These are phyloP conservation scores for Tuberolachnus salignus DNA, from an alignment of 2,888 invertebrate species.

Conservation along the genomic window DNA sequence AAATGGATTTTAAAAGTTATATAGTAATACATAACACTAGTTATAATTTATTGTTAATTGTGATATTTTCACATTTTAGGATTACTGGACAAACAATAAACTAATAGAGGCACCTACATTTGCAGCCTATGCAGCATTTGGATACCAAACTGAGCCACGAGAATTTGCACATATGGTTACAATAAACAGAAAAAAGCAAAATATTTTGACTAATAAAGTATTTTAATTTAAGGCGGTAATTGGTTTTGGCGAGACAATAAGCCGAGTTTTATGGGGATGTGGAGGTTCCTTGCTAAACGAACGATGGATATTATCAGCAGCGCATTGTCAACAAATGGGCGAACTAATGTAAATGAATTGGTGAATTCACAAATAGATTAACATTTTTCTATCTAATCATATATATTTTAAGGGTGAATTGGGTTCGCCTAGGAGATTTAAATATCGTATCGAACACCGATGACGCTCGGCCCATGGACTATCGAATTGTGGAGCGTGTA, in stretches of 20 bases:
- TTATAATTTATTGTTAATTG: no score
- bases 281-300: constrained; percentile 64
- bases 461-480: constrained; percentile 66
- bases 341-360: background rate
- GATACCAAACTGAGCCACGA: background rate
- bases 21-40: no score
- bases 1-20: no score
- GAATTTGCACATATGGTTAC: constrained; percentile 50
- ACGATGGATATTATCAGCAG: constrained; percentile 65
- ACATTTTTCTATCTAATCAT: background rate
- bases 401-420: constrained; percentile 61
- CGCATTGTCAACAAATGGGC: constrained; percentile 61
- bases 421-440: constrained; percentile 53
- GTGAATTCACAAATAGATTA: background rate
- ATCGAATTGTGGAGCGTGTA: constrained; percentile 64
- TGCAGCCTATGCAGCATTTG: no score
- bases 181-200: background rate
- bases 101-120: no score
- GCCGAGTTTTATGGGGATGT: constrained; percentile 60
- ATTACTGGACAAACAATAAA: no score
- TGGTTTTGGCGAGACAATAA: constrained; percentile 17
- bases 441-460: constrained; percentile 63
- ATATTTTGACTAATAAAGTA: background rate
- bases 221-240: constrained; percentile 18
- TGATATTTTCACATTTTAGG: no score